Base-by-base conservation (phyloP, 2,888 invertebrate species). In the Coelopa pilipes region DNA sequence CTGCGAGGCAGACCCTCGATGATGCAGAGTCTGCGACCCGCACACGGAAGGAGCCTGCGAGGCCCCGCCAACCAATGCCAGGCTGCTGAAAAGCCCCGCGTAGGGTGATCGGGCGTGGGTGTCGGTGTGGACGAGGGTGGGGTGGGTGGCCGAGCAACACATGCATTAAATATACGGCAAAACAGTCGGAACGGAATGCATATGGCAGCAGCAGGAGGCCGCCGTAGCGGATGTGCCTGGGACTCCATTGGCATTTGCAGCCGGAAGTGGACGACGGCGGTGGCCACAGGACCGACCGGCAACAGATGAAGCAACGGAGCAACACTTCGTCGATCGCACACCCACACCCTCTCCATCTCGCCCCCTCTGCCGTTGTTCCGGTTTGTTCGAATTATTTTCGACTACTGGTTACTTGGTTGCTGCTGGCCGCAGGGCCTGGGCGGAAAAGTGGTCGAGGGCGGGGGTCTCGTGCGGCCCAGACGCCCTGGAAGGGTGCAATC, bases 311-410 rank as follows among this genome's bases (percentile, higher is more conserved):
- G 53, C 53, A 21, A 21, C 53, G 21, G 55, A 19, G 21, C 66
- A 47, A 49, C 66, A 66, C 47, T 24, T 50, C 49, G 47, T 49
- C 49, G 21, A 21, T 59, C n/a, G 21, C 65, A 47, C n/a, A 17
- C n/a, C 12, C 15, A 50, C 24, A 24, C 10, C n/a, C 53, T 53
- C 67, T 50, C 49, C 17, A 17, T 9, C 15, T 50, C 24, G 34
- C 34, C 19, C 24, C 21, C 24, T 59, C 24, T 49, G 53, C 15
- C 34, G n/a, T 50, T 67, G 67, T 55, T 66, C 49, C 21, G 49
- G 53, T 55, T 67, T n/a, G 55, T 50, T 53, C 55, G 53, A 55
- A 53, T 67, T 67, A 67, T 67, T 67, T 67, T 53, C 67, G 7
- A 34, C 34, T 34, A 34, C 34, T 34, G 34, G 34, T 67, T 67